A percentile compares a stretch with the other conserved stretches of the same genome.
phyloP scores from a whole-genome alignment of 2,888 invertebrate genomes.

The Aleiodes testaceus region DNA sequence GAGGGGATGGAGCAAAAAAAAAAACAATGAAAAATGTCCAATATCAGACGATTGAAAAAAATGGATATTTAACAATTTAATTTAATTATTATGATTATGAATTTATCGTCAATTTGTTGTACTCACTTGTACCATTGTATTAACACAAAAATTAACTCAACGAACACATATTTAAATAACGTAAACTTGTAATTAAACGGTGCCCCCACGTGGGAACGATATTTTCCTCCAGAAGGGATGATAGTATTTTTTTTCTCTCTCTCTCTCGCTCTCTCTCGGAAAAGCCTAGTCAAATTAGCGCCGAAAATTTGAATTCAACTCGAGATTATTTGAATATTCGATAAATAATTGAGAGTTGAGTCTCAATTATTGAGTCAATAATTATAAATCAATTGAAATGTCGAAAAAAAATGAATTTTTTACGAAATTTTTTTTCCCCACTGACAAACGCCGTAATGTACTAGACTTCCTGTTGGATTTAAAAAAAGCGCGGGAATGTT shows the following conservation, averaged over 20 bases:
- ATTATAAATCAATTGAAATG: too few species aligned
- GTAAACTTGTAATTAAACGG: conserved; percentile 71
- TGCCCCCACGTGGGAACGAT: conserved; percentile 71
- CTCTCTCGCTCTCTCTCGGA: conserved; percentile 52
- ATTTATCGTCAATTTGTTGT: conserved; percentile 50
- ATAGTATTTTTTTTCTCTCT: conserved; percentile 68
- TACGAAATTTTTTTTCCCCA: too few species aligned
- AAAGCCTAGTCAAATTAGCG: conserved; percentile 68
- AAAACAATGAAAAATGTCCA: conserved; percentile 71
- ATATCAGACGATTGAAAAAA: conserved; percentile 63
- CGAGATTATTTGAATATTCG: too few species aligned
- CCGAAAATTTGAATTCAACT: too few species aligned
- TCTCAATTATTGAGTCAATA: too few species aligned
- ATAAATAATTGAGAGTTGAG: too few species aligned
- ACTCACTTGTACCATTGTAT: conserved; percentile 72
- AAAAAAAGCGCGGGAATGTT: too few species aligned
- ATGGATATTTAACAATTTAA: conserved; percentile 46
- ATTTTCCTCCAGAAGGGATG: conserved; percentile 70
- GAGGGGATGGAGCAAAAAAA: conserved; percentile 54
- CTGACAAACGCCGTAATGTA: too few species aligned
- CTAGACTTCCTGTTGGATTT: too few species aligned
- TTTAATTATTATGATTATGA: conserved; percentile 26
- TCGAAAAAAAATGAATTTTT: too few species aligned
- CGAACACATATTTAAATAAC: conserved; percentile 71
- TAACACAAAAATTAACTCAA: conserved; percentile 69